Evolutionary conservation across 2,797 vertebrate genomes (phyloP), one percentile per base, ranked within the genome.

Genomic region (Macropodus opercularis): DNA sequence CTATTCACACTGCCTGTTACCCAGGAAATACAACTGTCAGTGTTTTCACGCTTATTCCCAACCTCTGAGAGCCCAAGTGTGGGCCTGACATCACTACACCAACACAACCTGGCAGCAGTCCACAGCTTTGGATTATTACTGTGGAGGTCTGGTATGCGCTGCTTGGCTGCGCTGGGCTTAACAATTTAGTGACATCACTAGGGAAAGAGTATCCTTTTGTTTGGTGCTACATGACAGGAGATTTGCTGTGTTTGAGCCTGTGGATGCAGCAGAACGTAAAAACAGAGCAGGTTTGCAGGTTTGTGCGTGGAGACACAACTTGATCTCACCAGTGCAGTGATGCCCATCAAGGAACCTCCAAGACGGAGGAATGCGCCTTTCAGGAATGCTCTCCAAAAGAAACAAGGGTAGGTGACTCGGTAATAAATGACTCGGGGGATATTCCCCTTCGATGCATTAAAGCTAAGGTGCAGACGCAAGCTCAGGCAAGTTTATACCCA

Each of bases 381-480:
- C 90, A 89, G 83, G 76, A 74, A 73, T 18, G 23, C 87, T 83
- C 74, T 77, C 82, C 85, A 89, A 89, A 81, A 74, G 87, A 78
- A 74, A 83, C 86, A 86, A 84, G 83, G 50, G 62, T 81, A 65
- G 67, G 69, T 52, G 81, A 78, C 74, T 59, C 61, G 78, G 82
- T 85, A 89, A 91, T 86, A 81, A 88, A 91, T 85, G 71, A 63
- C 54, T 83, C 75, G 5, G 62, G 77, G 80, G 80, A 87, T 85
- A 81, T 85, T 81, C 69, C 87, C 75, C 87, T 73, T 83, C 84
- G 70, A 87, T 90, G 79, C 90, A 91, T 92, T 92, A 85, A 92
- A 88, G 89, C 63, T 75, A 83, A 86, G 85, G 84, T 22, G 6
- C 70, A 56, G 78, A 75, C 76, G 83, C 60, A 9, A 65, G 72